phyloP scores from a whole-genome alignment of 2,888 invertebrate genomes.

The Drosophila macrospina region DNA sequence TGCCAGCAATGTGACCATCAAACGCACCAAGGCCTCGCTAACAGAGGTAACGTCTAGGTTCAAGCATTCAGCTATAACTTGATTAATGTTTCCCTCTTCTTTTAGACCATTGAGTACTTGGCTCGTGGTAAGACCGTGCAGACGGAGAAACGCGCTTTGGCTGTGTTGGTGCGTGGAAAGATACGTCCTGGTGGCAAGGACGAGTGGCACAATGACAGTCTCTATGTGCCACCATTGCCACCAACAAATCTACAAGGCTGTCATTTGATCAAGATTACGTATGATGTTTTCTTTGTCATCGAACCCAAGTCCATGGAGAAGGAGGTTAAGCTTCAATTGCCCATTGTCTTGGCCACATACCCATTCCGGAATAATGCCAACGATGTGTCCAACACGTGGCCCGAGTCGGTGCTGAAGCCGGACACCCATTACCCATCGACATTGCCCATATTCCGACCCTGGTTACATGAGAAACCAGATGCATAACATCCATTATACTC shows the following conservation, averaged over 20 bases:
- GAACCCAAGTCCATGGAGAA: conserved; percentile 96
- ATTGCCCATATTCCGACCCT: conserved; percentile 95
- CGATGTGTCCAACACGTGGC: conserved; percentile 86
- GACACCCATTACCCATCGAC: conserved; percentile 97
- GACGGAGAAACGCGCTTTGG: conserved; percentile 94
- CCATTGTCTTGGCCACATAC: conserved; percentile 96
- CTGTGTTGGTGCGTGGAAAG: conserved; percentile 92
- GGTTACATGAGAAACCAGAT: conserved; percentile 90
- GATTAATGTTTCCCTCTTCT: background rate
- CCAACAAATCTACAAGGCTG: conserved; percentile 97
- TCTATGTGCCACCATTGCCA: conserved; percentile 96
- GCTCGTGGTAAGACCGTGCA: conserved; percentile 94
- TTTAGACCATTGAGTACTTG: conserved; percentile 94
- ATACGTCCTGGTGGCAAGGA: conserved; percentile 92
- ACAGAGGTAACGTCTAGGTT: conserved; percentile 86
- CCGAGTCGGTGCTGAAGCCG: conserved; percentile 89
- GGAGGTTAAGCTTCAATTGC: conserved; percentile 95
- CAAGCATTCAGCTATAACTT: background rate
- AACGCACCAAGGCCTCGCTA: conserved; percentile 93
- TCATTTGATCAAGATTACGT: conserved; percentile 96
- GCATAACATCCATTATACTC: conserved; percentile 38
- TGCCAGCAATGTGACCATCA: conserved; percentile 93
- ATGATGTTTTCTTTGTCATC: conserved; percentile 96
- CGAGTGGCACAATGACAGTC: conserved; percentile 94
- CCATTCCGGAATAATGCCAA: conserved; percentile 90